Evolutionary conservation across 2,888 invertebrate species (phyloP).

Genomic region (Leucophenga maculata): DNA sequence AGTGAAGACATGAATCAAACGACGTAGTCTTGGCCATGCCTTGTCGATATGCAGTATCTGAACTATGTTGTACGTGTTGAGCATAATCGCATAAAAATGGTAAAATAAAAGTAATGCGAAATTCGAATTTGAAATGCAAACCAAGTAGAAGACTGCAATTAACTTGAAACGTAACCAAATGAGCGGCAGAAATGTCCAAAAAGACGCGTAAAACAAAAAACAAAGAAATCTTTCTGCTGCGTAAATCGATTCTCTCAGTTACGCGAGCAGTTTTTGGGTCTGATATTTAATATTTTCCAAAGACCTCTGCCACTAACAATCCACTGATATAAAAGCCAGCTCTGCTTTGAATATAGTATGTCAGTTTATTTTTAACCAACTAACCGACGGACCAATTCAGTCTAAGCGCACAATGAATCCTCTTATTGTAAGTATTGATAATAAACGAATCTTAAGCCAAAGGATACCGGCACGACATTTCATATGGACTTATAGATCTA

Average conservation of each 20-base stretch:
- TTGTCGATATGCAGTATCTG: neutral
- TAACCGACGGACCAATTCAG: slow-evolving; percentile 69
- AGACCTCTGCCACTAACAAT: slow-evolving; percentile 39
- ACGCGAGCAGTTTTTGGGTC: slow-evolving; percentile 26
- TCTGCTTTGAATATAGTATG: slow-evolving; percentile 63
- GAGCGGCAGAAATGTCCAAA: neutral
- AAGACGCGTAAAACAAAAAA: neutral
- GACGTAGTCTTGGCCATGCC: slow-evolving; percentile 1
- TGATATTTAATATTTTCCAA: slow-evolving; percentile 58
- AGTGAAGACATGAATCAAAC: neutral
- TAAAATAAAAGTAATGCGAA: neutral
- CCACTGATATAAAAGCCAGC: slow-evolving; percentile 68
- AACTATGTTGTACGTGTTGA: neutral
- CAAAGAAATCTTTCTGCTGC: neutral
- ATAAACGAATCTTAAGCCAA: neutral
- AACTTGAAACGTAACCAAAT: slow-evolving; percentile 1
- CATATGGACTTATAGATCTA: neutral
- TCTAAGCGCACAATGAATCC: slow-evolving; percentile 72
- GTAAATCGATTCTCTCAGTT: slow-evolving; percentile 18
- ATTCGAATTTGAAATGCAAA: slow-evolving; percentile 24
- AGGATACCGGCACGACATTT: neutral
- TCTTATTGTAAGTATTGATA: slow-evolving; percentile 71
- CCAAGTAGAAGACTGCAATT: slow-evolving; percentile 13
- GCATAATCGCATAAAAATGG: slow-evolving; percentile 7
- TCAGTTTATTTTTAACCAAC: slow-evolving; percentile 72